Evolutionary conservation across 1,140 invertebrate species (phyloP), one percentile per base, ranked within the genome.

Genomic region (Ceratosolen fusciceps): DNA sequence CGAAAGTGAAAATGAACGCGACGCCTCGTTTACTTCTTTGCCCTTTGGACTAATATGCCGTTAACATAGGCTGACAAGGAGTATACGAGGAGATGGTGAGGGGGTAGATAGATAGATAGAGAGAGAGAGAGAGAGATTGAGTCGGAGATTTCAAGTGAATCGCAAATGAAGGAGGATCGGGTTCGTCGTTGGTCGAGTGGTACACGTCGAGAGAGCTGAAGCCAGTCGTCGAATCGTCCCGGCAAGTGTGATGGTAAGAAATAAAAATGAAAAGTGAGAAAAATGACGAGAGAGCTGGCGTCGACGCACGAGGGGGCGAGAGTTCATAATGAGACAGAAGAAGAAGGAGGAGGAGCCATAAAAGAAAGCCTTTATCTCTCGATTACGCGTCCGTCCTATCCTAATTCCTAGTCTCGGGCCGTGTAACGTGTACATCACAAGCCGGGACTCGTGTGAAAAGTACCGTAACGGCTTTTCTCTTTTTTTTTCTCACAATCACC

Each of bases 191-290:
- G 62, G 56, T 70, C 67, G 65, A 77, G 26, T n/a, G 34, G 37
- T 54, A 26, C 26, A 43, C 31, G 70, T 1, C 26, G 34, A 34
- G 10, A 29, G 26, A 26, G 16, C 12, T 14, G 12, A 43, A 60
- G 47, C 72, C 67, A 78, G 52, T 77, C 76, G 60, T n/a, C 34
- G 31, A 39, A 71, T 34, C 19, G 60, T 77, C 24, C 67, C 71
- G 34, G 54, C 49, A 77, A 77, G 43, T 67, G 54, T 67, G 54
- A 60, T 67, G n/a, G 34, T 19, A 56, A 29, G 67, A 70, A 24
- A 71, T 29, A 77, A 49, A 56, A 52, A 52, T 24, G 7, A 0
- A 39, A 70, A 75, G 26, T 7, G 2, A 58, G 24, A 19, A 12
- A 54, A 8, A 72, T n/a, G 34, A 52, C 21, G 39, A 43, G 37